Evolutionary conservation across 2,113 vertebrate genomes (phyloP).

Genomic region (Lontra canadensis): DNA sequence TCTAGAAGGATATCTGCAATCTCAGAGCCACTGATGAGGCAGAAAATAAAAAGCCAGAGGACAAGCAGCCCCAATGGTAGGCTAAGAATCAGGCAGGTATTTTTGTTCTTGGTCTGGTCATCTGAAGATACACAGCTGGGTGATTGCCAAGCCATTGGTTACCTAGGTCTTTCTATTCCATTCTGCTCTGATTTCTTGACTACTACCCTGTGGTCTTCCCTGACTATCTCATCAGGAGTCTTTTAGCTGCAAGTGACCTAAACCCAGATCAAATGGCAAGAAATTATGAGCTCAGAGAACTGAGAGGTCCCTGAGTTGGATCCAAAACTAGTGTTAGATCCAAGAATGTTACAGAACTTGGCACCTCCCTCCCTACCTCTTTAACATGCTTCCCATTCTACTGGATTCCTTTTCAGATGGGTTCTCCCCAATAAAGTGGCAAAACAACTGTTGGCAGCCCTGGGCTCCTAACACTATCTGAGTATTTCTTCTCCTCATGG

Average conservation of each 20-base stretch:
- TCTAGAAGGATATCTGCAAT: background rate
- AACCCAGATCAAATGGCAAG: background rate
- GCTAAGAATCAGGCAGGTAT: background rate
- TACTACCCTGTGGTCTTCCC: background rate
- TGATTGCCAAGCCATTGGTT: background rate
- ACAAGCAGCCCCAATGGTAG: background rate
- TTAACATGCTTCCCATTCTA: background rate
- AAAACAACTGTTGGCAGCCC: background rate
- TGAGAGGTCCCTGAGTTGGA: background rate
- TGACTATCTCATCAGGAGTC: background rate
- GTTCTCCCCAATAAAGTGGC: rapidly evolving
- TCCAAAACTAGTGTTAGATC: background rate
- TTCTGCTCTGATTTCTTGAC: background rate
- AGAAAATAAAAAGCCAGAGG: background rate
- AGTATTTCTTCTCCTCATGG: background rate
- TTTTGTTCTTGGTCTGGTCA: background rate
- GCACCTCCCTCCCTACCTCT: background rate
- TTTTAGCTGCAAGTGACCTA: background rate
- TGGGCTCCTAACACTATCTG: too few relatives aligned
- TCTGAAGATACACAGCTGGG: background rate
- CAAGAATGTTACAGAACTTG: background rate
- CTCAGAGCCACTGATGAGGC: background rate
- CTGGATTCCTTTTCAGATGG: background rate
- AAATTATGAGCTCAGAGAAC: background rate
- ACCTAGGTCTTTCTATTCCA: background rate